These are phyloP conservation scores for Lophochroa leadbeateri DNA, from an alignment of 2,113 vertebrate genomes.

Conservation along the genomic window DNA sequence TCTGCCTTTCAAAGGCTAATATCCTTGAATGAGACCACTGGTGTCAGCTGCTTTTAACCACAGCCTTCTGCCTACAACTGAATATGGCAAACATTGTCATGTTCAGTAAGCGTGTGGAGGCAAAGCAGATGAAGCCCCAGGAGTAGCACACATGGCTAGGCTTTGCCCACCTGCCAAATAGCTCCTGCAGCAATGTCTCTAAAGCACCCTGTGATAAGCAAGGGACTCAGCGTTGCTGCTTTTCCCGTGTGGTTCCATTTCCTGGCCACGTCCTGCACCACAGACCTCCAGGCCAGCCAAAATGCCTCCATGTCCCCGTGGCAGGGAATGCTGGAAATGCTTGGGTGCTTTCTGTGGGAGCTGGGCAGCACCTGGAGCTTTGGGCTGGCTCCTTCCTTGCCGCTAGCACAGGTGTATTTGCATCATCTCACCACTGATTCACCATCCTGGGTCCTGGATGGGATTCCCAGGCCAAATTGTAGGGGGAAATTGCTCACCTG, in stretches of 20 bases:
- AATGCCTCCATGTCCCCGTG: rapidly evolving
- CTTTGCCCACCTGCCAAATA: neutral
- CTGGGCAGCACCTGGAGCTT: neutral
- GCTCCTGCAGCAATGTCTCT: neutral
- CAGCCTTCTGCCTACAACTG: neutral
- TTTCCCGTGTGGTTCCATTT: neutral
- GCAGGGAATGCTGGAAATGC: neutral
- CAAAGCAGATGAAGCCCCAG: neutral
- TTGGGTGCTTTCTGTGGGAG: neutral
- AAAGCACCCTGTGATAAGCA: neutral
- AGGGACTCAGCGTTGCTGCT: neutral
- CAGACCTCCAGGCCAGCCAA: neutral
- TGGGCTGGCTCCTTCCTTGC: neutral
- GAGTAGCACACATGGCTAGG: rapidly evolving
- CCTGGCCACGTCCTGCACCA: neutral
- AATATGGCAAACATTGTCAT: neutral
- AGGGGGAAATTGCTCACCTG: neutral
- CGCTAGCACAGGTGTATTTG: neutral
- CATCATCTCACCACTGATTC: neutral
- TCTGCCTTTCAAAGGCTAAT: neutral
- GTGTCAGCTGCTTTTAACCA: neutral
- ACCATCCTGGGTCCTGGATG: neutral
- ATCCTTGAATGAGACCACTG: neutral
- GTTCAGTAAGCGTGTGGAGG: neutral
- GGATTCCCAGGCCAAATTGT: neutral